These are phyloP conservation scores for Micropoecilia bifurca DNA, from an alignment of 2,797 vertebrate species.

Conservation along the genomic window DNA sequence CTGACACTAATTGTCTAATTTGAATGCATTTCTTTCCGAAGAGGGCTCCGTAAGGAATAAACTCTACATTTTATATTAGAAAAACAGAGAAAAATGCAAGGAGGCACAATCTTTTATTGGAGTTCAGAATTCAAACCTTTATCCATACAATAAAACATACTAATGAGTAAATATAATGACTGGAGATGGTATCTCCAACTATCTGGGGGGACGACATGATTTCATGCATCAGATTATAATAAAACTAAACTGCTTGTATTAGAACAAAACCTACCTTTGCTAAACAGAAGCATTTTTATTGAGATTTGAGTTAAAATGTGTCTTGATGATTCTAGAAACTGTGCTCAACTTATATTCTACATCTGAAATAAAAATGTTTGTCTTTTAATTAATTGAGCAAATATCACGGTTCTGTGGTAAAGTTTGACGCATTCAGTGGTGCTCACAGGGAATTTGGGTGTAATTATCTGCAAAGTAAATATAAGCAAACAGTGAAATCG, in stretches of 20 bases:
- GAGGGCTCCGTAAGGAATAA: not conserved
- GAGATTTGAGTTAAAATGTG: conserved; percentile 18
- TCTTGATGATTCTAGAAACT: not conserved
- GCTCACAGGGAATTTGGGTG: not conserved
- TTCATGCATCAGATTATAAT: conserved; percentile 7
- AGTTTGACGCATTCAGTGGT: not conserved
- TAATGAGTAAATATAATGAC: not conserved
- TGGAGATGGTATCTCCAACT: not conserved
- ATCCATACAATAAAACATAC: not conserved
- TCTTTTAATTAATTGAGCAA: not conserved
- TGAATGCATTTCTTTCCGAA: not conserved
- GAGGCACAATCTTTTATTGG: not conserved
- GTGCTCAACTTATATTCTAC: not conserved
- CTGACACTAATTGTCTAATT: conserved; percentile 1
- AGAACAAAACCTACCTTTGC: conserved; percentile 7
- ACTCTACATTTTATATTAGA: not conserved
- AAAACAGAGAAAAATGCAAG: not conserved
- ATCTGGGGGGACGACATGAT: not conserved
- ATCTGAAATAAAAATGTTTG: not conserved
- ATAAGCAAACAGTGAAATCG: not conserved
- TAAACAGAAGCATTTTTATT: conserved; percentile 1
- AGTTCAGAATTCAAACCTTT: not conserved
- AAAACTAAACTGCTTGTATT: conserved; percentile 17
- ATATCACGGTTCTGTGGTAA: not conserved
- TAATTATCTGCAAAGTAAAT: not conserved